Evolutionary conservation across 2,888 invertebrate species (phyloP), one percentile per base, ranked within the genome.

Genomic region (Eledone cirrhosa): DNA sequence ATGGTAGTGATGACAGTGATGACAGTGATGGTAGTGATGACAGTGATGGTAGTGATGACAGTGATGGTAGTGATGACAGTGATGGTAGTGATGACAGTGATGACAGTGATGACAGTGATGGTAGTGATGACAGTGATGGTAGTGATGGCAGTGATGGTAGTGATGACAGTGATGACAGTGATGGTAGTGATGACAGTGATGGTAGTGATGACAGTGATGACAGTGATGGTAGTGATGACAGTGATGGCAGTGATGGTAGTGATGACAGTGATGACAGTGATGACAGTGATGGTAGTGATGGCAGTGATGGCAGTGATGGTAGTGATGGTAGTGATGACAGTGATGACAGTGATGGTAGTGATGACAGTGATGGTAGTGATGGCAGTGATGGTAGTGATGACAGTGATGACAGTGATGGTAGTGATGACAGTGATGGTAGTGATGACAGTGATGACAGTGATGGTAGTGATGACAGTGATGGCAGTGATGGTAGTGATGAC

Each of bases 381-480:
- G 31, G 41, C 63, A 78, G 31, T 77, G 59, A 24, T 33, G 59
- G 41, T 77, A 78, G 27, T 72, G 27, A 72, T 72, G 59, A 59
- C n/a, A 59, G 59, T 59, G 59, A 59, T n/a, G 53, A 33, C 29
- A 24, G 75, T 53, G 69, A 29, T 24, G 29, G 5, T 11, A 33
- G 24, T 77, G 77, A 74, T 29, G 59, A 24, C 33, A 33, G 69
- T 33, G 65, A 24, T 53, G 59, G n/a, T n/a, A 59, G 59, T 59
- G 59, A 16, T 59, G 59, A 59, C n/a, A 59, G 59, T 59, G 59
- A 59, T 59, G 59, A 59, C n/a, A 78, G 78, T 77, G 53, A 53
- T 77, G 65, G 76, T 48, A 78, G 78, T 78, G 65, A 67, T 78
- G 65, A 76, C 41, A 78, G 78, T 78, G 31, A 53, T 78, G 41